Evolutionary conservation across 2,888 invertebrate species (phyloP).

Genomic region (Eumacrocentrus americanus): DNA sequence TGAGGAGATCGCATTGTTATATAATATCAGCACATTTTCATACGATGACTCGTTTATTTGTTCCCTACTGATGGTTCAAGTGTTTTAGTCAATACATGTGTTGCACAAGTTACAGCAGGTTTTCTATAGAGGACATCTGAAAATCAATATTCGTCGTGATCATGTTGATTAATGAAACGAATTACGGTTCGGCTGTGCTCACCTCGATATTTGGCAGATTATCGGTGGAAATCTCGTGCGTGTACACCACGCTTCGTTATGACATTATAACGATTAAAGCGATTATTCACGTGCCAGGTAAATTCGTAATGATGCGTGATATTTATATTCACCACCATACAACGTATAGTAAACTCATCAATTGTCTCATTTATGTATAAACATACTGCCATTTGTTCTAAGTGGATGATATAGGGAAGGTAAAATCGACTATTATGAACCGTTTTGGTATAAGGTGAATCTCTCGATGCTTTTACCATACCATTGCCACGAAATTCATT

Average conservation of each 20-base stretch:
- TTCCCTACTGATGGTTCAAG: no score
- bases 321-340: slow-evolving; percentile 11
- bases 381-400: no score
- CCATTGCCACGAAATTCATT: no score
- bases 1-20: not conserved
- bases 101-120: not conserved
- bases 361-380: no score
- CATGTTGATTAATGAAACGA: slow-evolving; percentile 17
- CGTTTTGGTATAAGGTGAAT: no score
- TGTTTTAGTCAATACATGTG: slow-evolving; percentile 1
- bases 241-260: not conserved
- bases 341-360: not conserved
- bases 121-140: not conserved
- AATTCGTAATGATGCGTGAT: slow-evolving; percentile 18
- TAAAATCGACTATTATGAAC: no score
- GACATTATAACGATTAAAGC: slow-evolving; percentile 15
- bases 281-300: slow-evolving; percentile 20
- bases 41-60: slow-evolving; percentile 9
- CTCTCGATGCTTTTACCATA: no score
- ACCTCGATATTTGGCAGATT: slow-evolving; percentile 22
- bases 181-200: slow-evolving; percentile 4
- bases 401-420: no score
- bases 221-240: not conserved
- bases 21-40: slow-evolving; percentile 7
- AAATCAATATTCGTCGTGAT: slow-evolving; percentile 12